phyloP scores from a whole-genome alignment of 1,140 invertebrate genomes.

The Pogonomyrmex barbatus region DNA sequence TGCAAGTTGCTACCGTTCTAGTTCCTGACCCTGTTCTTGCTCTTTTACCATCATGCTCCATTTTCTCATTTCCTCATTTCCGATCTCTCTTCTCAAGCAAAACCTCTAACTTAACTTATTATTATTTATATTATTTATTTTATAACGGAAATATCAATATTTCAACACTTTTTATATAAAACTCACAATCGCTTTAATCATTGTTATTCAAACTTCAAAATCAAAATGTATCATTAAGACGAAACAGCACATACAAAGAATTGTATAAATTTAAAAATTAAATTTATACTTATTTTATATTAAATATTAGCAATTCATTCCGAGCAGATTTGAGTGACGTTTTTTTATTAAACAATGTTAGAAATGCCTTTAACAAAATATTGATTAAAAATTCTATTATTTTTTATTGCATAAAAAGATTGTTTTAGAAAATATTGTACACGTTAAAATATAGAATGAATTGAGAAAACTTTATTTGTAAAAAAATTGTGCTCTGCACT shows the following conservation, averaged over 20 bases:
- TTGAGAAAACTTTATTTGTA: neutral
- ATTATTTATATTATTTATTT: too few species aligned
- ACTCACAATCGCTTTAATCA: neutral
- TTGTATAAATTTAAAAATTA: neutral
- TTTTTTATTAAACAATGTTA: neutral
- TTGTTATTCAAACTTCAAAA: conserved; percentile 5
- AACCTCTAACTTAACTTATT: conserved; percentile 21
- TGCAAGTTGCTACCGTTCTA: conserved; percentile 23
- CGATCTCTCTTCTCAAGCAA: neutral
- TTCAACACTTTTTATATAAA: neutral
- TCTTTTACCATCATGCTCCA: conserved; percentile 35
- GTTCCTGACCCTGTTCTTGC: conserved; percentile 46
- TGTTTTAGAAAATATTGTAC: neutral
- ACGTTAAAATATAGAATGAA: neutral
- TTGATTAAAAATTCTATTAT: neutral
- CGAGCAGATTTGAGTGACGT: neutral
- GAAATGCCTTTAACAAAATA: conserved; percentile 1
- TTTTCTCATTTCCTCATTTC: neutral
- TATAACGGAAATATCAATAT: neutral
- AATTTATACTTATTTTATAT: neutral
- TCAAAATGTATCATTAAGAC: neutral
- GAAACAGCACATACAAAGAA: neutral
- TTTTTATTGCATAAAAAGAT: neutral
- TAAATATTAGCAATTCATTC: neutral
- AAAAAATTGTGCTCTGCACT: neutral